phyloP scores from a whole-genome alignment of 2,888 invertebrate genomes.

The Halictus quadricinctus region DNA sequence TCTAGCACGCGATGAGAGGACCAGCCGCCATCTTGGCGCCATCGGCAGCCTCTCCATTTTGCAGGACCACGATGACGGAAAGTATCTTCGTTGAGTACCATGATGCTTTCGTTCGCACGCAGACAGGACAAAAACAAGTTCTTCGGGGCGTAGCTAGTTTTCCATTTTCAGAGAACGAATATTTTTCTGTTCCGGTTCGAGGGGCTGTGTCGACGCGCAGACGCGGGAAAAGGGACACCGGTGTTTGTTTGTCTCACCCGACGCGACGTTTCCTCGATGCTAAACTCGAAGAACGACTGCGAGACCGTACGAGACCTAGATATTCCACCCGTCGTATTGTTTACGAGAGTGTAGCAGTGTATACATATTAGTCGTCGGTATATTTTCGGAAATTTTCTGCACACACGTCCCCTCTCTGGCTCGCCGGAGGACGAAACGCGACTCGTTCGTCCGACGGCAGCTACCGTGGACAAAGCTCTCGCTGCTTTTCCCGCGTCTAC shows the following conservation, averaged over 20 bases:
- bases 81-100: constrained; percentile 46
- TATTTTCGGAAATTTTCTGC: constrained; percentile 7
- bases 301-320: not conserved
- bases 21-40: not conserved
- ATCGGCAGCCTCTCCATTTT: constrained; percentile 6
- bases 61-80: constrained; percentile 56
- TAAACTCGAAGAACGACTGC: not conserved
- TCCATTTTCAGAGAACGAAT: not conserved
- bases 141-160: constrained; percentile 12
- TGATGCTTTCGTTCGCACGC: constrained; percentile 54
- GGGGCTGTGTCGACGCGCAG: not conserved
- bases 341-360: not conserved
- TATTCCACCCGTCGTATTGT: constrained; percentile 3
- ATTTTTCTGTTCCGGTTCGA: constrained; percentile 1
- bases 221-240: not conserved
- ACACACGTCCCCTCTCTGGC: not conserved
- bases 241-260: not conserved
- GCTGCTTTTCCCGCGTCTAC: constrained; percentile 6
- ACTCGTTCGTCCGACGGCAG: not conserved
- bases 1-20: constrained; percentile 4
- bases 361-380: constrained; percentile 4
- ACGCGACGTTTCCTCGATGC: not conserved
- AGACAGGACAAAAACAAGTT: constrained; percentile 35
- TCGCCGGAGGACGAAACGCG: not conserved
- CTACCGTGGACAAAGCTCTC: not conserved